Base-by-base conservation (phyloP, 1,140 invertebrate genomes). In the Trichoplusia ni region DNA sequence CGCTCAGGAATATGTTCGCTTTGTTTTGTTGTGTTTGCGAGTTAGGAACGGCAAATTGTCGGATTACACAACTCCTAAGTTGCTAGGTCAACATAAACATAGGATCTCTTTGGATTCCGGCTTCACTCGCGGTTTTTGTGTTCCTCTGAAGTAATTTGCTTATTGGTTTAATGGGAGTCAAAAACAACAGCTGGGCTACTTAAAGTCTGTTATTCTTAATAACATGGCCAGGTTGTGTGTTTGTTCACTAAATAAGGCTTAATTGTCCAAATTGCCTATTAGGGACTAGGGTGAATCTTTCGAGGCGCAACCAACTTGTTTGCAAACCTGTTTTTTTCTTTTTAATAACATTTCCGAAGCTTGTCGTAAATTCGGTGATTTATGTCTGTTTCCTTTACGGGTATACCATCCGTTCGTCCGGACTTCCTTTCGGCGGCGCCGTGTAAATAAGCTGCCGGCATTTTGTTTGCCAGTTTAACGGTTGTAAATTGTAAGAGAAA, bases 11-110 rank as follows among this genome's bases (percentile, higher is more conserved):
- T 84, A 79, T 86, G 81, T 81, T 84, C 77, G 67, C 69, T 64
- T 85, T 85, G 80, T 86, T 83, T 83, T 89, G 84, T 86, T 89
- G 67, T 88, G 79, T 84, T 89, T 85, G 73, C 74, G 81, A 87
- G 81, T 85, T 86, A 83, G 76, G 64, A 74, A 77, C 73, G 80
- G 82, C 80, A 84, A 85, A 87, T 84, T 87, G 82, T 83, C 64
- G 79, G 82, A 86, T 89, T 86, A 86, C 80, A 85, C 78, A 86
- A 86, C 81, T 85, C 71, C 71, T 85, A 86, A 88, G 83, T 86
- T 80, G 77, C 67, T 84, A 70, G 79, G 79, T 89, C 80, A 86
- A 89, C 82, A 89, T 67, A 73, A 69, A 53, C 44, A 65, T 37
- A 47, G 73, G 79, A 79, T 77, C 79, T 82, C 71, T 76, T 81